Conservation (phyloP, 1,140 invertebrate genomes). For the Lordiphosa collinella region DNA sequence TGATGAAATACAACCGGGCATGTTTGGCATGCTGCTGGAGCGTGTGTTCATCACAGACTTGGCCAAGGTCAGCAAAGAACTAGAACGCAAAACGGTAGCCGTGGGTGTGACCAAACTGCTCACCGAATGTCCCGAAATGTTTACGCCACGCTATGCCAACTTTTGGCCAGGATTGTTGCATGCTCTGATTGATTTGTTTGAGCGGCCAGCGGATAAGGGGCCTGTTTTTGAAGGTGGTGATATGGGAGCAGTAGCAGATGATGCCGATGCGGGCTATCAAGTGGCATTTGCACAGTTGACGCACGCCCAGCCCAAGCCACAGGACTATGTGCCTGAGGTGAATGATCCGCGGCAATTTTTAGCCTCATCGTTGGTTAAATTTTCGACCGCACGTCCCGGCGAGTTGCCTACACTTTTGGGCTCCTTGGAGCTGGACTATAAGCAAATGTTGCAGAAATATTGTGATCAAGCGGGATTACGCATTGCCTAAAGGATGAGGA, state of each 20-base stretch:
- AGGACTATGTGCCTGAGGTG: constrained; percentile 86
- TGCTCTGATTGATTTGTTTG: constrained; percentile 91
- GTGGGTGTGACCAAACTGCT: constrained; percentile 93
- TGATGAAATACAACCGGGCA: constrained; percentile 93
- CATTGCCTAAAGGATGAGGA: constrained; percentile 39
- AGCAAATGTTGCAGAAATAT: constrained; percentile 74
- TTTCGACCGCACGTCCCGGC: constrained; percentile 83
- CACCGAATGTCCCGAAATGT: constrained; percentile 84
- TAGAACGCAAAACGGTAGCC: constrained; percentile 93
- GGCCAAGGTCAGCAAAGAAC: constrained; percentile 89
- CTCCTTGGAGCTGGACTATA: constrained; percentile 54
- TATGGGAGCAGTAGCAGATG: constrained; percentile 81
- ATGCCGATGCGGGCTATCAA: constrained; percentile 90
- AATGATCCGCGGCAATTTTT: constrained; percentile 85
- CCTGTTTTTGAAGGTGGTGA: constrained; percentile 87
- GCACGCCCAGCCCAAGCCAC: constrained; percentile 87
- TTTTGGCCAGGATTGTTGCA: constrained; percentile 82
- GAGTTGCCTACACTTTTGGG: constrained; percentile 81
- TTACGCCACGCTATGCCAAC: constrained; percentile 49
- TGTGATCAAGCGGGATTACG: constrained; percentile 67
- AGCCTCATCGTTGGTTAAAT: constrained; percentile 84
- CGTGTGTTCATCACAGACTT: constrained; percentile 91
- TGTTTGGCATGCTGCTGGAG: constrained; percentile 97
- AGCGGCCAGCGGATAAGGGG: constrained; percentile 91
- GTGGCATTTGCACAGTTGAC: constrained; percentile 92